Evolutionary conservation across 2,113 vertebrate genomes (phyloP).

Genomic region (Bos javanicus): DNA sequence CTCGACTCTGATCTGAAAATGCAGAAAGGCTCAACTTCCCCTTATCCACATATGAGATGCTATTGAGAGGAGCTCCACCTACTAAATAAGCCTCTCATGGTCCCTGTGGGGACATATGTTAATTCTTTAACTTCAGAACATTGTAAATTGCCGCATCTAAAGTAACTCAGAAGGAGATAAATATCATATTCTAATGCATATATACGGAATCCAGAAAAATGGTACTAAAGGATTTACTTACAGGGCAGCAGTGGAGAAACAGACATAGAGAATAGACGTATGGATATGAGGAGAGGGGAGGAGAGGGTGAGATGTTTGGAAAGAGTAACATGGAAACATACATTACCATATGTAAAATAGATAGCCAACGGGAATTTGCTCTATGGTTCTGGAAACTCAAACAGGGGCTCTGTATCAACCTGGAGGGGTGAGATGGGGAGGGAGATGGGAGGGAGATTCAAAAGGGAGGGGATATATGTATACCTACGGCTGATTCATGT

Average conservation of each 20-base stretch:
- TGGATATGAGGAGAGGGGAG: not conserved
- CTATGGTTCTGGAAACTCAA: not conserved
- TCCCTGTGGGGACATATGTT: not conserved
- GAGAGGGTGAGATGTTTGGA: not conserved
- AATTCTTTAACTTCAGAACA: not conserved
- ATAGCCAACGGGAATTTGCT: rapidly evolving
- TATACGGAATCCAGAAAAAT: not conserved
- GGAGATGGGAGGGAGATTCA: not conserved
- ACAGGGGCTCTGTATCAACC: not conserved
- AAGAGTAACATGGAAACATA: not conserved
- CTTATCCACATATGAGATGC: not conserved
- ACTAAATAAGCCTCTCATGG: not conserved
- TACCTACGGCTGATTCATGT: not conserved
- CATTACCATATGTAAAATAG: not conserved
- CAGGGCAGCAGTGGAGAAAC: not conserved
- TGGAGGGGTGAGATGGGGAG: not conserved
- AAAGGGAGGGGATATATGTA: not conserved
- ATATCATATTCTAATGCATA: not conserved
- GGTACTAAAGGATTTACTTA: not conserved
- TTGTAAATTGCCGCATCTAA: not conserved
- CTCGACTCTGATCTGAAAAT: slow-evolving; percentile 42
- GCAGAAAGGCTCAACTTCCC: not conserved
- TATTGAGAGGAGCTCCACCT: not conserved
- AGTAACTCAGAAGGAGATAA: not conserved
- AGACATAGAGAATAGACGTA: not conserved